These are phyloP conservation scores for Micronisus gabar DNA, from an alignment of 2,113 vertebrate genomes.

Conservation along the genomic window DNA sequence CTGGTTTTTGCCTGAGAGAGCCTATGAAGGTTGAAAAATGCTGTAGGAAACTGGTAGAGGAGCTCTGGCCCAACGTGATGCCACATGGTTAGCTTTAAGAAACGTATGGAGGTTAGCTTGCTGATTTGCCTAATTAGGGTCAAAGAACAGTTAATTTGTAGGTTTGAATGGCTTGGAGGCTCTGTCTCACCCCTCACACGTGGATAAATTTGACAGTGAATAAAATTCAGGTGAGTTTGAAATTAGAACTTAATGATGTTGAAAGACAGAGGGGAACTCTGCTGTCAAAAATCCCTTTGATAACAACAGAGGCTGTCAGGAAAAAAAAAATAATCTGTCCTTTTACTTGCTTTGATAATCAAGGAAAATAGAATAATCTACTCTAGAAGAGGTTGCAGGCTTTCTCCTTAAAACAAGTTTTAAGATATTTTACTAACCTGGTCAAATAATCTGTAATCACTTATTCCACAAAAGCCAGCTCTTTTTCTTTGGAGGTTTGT, in stretches of 20 bases:
- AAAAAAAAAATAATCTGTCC: not conserved
- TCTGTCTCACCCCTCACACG: not conserved
- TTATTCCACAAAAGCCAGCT: not conserved
- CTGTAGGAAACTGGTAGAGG: not conserved
- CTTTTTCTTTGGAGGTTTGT: not conserved
- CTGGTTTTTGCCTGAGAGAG: not conserved
- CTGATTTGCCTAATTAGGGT: not conserved
- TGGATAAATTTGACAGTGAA: not conserved
- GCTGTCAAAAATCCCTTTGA: not conserved
- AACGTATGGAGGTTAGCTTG: not conserved
- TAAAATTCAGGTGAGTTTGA: not conserved
- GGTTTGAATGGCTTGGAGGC: not conserved
- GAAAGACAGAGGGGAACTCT: not conserved
- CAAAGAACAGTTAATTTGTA: not conserved
- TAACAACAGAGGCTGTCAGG: not conserved
- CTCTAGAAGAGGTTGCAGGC: not conserved
- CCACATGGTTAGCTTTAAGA: not conserved
- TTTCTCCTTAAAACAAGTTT: not conserved
- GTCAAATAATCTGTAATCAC: not conserved
- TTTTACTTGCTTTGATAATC: not conserved
- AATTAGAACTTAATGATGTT: not conserved
- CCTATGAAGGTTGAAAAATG: not conserved
- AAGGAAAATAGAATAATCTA: not conserved
- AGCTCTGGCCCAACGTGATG: not conserved
- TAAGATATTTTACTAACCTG: not conserved